These are phyloP conservation scores for Mastomys natalensis DNA, from an alignment of 2,113 vertebrate genomes.

Conservation along the genomic window DNA sequence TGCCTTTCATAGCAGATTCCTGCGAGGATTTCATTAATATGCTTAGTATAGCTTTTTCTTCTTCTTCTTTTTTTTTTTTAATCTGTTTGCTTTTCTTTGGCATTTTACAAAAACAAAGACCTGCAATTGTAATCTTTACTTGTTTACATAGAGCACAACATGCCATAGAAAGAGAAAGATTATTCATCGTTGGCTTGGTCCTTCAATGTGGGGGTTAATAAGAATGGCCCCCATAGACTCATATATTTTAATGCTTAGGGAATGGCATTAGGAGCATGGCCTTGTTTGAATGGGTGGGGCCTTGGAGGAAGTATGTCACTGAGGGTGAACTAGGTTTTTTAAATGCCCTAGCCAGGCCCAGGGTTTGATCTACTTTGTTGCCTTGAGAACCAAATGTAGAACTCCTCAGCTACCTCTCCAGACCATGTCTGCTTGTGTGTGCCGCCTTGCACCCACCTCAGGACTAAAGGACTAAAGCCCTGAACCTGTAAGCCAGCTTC, in stretches of 20 bases:
- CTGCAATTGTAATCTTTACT: not conserved
- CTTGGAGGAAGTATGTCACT: not conserved
- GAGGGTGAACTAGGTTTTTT: not conserved
- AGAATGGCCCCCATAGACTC: not conserved
- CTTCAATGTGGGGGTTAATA: not conserved
- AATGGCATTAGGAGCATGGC: not conserved
- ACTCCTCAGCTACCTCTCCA: not conserved
- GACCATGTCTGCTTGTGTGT: not conserved
- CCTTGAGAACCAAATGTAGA: not conserved
- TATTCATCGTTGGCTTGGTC: not conserved
- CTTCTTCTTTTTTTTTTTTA: not conserved
- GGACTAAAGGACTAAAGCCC: not conserved
- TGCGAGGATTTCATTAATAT: not conserved
- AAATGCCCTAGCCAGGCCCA: not conserved
- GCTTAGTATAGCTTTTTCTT: not conserved
- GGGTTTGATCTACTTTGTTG: not conserved
- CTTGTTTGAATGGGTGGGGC: not conserved
- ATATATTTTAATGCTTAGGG: not conserved
- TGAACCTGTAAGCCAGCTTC: not conserved
- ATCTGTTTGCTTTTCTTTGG: not conserved
- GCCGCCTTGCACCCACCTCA: not conserved
- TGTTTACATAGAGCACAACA: not conserved
- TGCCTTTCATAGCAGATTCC: not conserved
- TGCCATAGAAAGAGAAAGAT: not conserved
- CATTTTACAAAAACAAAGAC: not conserved